Percentiles rank a stretch among this genome's conserved stretches.
phyloP scores from a whole-genome alignment of 2,113 vertebrate species.

The Dasyprocta punctata region DNA sequence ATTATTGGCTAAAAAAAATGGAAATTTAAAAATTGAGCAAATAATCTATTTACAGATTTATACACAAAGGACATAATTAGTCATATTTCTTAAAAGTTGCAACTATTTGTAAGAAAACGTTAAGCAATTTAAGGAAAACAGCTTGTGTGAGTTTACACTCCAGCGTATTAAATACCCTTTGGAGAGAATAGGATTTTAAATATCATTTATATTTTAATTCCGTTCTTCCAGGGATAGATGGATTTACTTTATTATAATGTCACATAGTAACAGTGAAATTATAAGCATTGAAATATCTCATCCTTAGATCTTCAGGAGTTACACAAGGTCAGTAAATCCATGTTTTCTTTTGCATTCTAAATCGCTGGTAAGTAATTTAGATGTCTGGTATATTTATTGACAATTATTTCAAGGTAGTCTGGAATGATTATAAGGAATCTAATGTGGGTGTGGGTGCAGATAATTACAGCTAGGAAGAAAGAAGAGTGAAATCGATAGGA shows the following conservation, averaged over 20 bases:
- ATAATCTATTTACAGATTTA: constrained; percentile 12
- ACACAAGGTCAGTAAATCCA: neutral
- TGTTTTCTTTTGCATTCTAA: neutral
- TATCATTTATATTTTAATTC: neutral
- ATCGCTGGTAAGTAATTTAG: neutral
- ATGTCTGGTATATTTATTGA: neutral
- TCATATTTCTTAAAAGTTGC: neutral
- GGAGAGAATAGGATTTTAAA: constrained; percentile 7
- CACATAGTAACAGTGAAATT: neutral
- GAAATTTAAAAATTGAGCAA: neutral
- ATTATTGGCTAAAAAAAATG: neutral
- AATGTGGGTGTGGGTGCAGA: neutral
- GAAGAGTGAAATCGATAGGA: neutral
- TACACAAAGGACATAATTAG: neutral
- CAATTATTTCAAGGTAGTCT: constrained; percentile 26
- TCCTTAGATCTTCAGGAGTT: neutral
- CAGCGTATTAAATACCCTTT: constrained; percentile 10
- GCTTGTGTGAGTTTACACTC: neutral
- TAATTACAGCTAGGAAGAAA: neutral
- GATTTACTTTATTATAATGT: neutral
- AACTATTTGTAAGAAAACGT: constrained; percentile 39
- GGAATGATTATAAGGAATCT: neutral
- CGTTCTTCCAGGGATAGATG: neutral
- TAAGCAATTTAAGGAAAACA: constrained; percentile 21
- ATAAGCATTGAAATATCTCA: neutral